These are phyloP conservation scores for Perizoma affinitatum DNA, from an alignment of 2,888 invertebrate species.

Conservation along the genomic window DNA sequence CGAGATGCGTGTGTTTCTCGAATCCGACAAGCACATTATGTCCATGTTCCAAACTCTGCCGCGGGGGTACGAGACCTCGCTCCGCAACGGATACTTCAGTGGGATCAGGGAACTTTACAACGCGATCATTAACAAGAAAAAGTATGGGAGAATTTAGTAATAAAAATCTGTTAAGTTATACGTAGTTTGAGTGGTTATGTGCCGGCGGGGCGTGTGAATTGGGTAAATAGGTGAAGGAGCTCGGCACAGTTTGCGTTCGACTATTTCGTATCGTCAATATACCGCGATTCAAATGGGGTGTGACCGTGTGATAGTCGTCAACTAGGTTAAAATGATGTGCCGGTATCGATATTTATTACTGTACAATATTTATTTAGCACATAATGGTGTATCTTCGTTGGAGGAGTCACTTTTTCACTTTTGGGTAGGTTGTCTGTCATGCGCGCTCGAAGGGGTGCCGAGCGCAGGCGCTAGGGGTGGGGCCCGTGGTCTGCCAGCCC, in stretches of 20 bases:
- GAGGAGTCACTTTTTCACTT: conserved; percentile 84
- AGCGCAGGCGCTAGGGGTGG: conserved; percentile 81
- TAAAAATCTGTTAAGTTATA: conserved; percentile 35
- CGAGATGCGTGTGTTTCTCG: conserved; percentile 73
- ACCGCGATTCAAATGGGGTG: conserved; percentile 47
- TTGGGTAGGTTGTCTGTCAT: conserved; percentile 81
- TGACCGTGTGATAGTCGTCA: conserved; percentile 62
- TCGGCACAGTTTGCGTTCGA: conserved; percentile 25
- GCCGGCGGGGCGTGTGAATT: conserved; percentile 40
- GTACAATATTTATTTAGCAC: conserved; percentile 82
- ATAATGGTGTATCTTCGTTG: conserved; percentile 80
- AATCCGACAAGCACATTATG: conserved; percentile 54
- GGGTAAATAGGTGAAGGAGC: conserved; percentile 40
- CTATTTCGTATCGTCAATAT: conserved; percentile 27
- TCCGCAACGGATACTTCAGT: conserved; percentile 65
- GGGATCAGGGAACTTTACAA: conserved; percentile 68
- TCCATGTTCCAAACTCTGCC: conserved; percentile 66
- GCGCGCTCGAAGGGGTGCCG: conserved; percentile 61
- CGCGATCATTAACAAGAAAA: conserved; percentile 52
- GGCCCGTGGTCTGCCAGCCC: conserved; percentile 72
- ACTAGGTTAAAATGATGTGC: conserved; percentile 70
- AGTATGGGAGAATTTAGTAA: conserved; percentile 42
- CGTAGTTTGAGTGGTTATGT: conserved; percentile 42
- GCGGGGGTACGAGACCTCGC: conserved; percentile 55
- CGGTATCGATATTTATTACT: conserved; percentile 65